These are phyloP conservation scores for Penaeus chinensis DNA, from an alignment of 1,140 invertebrate species.

Conservation along the genomic window DNA sequence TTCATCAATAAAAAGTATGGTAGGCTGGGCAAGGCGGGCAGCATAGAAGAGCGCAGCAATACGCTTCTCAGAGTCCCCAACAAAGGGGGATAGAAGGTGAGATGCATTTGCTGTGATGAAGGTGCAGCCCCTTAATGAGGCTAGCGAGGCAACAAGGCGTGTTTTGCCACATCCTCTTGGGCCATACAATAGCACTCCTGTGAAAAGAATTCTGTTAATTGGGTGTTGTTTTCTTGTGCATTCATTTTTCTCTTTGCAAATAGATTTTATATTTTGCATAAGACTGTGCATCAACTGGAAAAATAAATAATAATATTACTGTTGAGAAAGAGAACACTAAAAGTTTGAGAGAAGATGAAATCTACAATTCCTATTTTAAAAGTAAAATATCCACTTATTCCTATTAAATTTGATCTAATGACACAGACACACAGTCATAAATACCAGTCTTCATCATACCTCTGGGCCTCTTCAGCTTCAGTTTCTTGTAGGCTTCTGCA, in stretches of 20 bases:
- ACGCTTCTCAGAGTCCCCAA: constrained; percentile 95
- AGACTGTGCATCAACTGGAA: too few relatives aligned
- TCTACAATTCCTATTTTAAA: background rate
- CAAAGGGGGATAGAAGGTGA: constrained; percentile 78
- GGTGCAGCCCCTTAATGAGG: constrained; percentile 93
- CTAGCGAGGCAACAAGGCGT: constrained; percentile 93
- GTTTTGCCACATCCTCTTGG: constrained; percentile 98
- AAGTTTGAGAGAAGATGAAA: background rate
- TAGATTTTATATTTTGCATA: too few relatives aligned
- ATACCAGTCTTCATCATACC: background rate
- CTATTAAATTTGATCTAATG: too few relatives aligned
- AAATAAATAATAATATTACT: too few relatives aligned
- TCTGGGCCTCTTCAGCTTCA: constrained; percentile 43
- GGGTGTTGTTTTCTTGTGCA: too few relatives aligned
- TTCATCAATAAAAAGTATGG: constrained; percentile 98
- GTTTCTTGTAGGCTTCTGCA: constrained; percentile 30
- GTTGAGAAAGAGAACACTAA: too few relatives aligned
- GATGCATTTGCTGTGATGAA: constrained; percentile 84
- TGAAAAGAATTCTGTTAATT: background rate
- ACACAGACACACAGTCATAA: background rate
- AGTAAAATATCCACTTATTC: background rate
- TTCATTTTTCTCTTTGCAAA: too few relatives aligned
- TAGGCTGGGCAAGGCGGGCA: constrained; percentile 90
- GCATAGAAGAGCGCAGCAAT: constrained; percentile 91
- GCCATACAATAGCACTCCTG: constrained; percentile 94